Evolutionary conservation across 1,140 invertebrate species (phyloP).

Genomic region (Halyomorpha halys): DNA sequence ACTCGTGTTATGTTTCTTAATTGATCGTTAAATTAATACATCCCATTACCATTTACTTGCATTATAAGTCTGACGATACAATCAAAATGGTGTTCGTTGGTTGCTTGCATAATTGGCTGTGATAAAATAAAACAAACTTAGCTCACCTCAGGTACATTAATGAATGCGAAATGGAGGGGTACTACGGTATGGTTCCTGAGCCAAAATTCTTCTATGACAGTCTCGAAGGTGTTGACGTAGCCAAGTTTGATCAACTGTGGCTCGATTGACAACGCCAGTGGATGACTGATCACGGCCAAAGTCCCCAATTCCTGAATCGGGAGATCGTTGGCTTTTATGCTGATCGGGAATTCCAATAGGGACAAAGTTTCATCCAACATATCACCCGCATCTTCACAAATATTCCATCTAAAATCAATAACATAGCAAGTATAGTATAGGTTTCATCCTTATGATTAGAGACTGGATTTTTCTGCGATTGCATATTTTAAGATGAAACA

Average conservation of each 20-base stretch:
- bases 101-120: too few relatives aligned
- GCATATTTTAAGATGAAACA: too few relatives aligned
- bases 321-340: not conserved
- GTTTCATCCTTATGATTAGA: too few relatives aligned
- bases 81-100: too few relatives aligned
- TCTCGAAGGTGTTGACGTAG: conserved; percentile 22
- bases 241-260: conserved; percentile 15
- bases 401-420: conserved; percentile 16
- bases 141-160: conserved; percentile 20
- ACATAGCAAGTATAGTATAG: too few relatives aligned
- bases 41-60: too few relatives aligned
- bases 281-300: not conserved
- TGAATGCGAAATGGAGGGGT: conserved; percentile 16
- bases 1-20: too few relatives aligned
- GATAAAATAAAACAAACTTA: too few relatives aligned
- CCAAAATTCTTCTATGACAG: not conserved
- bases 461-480: too few relatives aligned
- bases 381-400: conserved; percentile 13
- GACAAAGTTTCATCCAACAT: conserved; percentile 11
- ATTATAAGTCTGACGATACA: too few relatives aligned
- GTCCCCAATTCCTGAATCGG: not conserved
- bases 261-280: conserved; percentile 5
- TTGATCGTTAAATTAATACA: too few relatives aligned
- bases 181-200: conserved; percentile 19
- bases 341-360: conserved; percentile 18